phyloP scores from a whole-genome alignment of 92 coral and sea anemone genomes.

The Zoanthus solanderi region DNA sequence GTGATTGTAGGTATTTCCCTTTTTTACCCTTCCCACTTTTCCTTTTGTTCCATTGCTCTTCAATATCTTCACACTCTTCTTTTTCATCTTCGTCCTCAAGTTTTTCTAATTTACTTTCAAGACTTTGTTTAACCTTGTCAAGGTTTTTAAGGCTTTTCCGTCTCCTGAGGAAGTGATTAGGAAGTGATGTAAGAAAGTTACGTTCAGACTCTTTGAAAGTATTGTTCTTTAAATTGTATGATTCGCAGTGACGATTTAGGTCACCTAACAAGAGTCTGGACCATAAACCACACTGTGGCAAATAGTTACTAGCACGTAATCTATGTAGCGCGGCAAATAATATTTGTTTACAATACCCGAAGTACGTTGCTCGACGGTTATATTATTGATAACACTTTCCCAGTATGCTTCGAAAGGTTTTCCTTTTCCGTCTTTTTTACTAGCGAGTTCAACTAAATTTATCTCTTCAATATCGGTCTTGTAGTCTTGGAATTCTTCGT shows the following conservation, averaged over 20 bases:
- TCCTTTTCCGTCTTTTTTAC: background rate
- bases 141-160: background rate
- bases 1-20: slow-evolving; percentile 24
- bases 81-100: too few relatives aligned
- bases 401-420: background rate
- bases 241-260: background rate
- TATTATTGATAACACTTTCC: background rate
- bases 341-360: slow-evolving; percentile 26
- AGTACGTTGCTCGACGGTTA: background rate
- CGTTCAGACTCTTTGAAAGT: background rate
- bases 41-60: slow-evolving; percentile 42
- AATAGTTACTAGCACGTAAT: slow-evolving; percentile 25
- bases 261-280: slow-evolving; percentile 42
- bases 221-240: background rate
- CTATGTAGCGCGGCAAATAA: slow-evolving; percentile 44
- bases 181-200: background rate
- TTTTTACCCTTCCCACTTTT: background rate
- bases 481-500: background rate
- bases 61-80: background rate
- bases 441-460: background rate
- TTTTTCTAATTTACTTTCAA: too few relatives aligned
- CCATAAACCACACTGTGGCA: slow-evolving; percentile 35
- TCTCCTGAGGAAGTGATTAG: background rate
- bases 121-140: background rate
- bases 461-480: slow-evolving; percentile 1